A percentile compares a stretch with the other conserved stretches of the same genome.
These are phyloP conservation scores for Tiliacea aurago DNA, from an alignment of 2,888 invertebrate species.

Conservation along the genomic window DNA sequence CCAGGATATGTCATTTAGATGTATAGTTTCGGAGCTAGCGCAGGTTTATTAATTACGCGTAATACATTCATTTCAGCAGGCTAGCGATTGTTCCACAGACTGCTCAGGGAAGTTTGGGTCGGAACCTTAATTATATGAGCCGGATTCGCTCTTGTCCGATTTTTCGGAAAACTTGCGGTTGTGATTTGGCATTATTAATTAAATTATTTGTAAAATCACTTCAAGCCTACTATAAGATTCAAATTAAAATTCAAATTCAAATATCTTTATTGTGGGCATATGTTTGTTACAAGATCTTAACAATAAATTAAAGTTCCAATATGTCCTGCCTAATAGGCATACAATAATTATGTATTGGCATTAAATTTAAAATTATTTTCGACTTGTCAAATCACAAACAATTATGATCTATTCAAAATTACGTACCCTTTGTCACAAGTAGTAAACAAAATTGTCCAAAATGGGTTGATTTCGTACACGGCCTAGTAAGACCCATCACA, in stretches of 20 bases:
- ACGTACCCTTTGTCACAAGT: constrained; percentile 2
- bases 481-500: constrained; percentile 60
- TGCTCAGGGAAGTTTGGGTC: background rate
- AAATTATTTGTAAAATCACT: background rate
- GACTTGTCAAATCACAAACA: background rate
- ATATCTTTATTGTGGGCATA: no score
- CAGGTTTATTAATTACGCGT: background rate
- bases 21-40: background rate
- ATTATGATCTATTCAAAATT: no score
- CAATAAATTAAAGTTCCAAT: no score
- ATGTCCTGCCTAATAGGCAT: no score
- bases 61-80: background rate
- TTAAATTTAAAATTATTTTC: no score
- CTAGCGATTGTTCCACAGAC: background rate
- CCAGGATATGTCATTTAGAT: background rate
- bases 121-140: background rate
- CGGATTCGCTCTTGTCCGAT: background rate
- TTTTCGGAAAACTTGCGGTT: background rate
- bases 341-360: no score
- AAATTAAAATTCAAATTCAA: no score
- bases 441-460: constrained; percentile 1
- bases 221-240: no score
- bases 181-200: background rate
- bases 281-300: no score
- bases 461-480: background rate